Base-by-base conservation (phyloP, 2,888 invertebrate species). In the Diloba caeruleocephala region DNA sequence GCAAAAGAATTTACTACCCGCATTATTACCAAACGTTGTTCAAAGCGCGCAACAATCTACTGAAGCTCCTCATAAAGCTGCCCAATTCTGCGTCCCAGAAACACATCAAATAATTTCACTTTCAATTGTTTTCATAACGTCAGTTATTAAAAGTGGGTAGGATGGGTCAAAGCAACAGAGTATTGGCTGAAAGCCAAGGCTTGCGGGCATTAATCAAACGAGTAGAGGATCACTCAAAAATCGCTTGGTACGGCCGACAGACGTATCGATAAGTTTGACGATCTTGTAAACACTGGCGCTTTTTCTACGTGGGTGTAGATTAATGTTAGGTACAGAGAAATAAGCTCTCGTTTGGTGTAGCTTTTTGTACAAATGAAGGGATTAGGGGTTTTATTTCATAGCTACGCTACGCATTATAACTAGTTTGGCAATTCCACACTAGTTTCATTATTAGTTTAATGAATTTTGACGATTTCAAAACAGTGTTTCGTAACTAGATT, bases 181-280 rank as follows among this genome's bases (percentile, higher is more conserved):
- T 61, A 31, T 57, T 81, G 81, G 81, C 78, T 41, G 8, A 8
- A 10, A 13, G 72, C 80, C 80, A 81, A 50, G 14, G 37, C 46
- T 34, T 36, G 33, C 38, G 44, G 51, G 49, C 61, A 68, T 85
- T 79, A 73, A 84, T 84, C 85, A 85, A 75, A 76, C 70, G 52
- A 56, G 59, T 52, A 49, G 78, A 74, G 79, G 76, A 87, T 87
- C 88, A 85, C 86, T 88, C 85, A 84, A 78, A 80, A 79, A 86
- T 79, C 82, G 79, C 81, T 82, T 75, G 74, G 60, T 56, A 51
- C 54, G 53, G 71, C 71, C 66, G 78, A 81, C 83, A 76, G 76
- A 77, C 77, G 74, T 79, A 82, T 82, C 81, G 88, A 87, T 86
- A 81, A 82, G 71, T 84, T 76, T 79, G 84, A 82, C 75, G 84